Conservation (phyloP, 2,888 invertebrate genomes). For the Mythimna impura region DNA sequence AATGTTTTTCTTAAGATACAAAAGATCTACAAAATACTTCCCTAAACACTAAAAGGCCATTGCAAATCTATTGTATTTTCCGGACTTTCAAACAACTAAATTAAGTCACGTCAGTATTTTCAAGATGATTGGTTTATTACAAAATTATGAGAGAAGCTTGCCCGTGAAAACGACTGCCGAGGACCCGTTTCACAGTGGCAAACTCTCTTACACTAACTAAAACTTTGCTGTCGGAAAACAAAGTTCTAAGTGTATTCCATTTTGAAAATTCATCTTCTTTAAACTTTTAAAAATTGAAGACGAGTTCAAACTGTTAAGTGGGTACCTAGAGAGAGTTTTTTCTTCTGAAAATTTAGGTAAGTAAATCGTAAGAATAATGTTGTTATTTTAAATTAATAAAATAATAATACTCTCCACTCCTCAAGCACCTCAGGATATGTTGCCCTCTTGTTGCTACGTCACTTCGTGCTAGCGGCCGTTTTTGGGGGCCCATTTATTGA, state of each 20-base stretch:
- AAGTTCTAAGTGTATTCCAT: conserved; percentile 60
- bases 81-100: conserved; percentile 23
- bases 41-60: conserved; percentile 6
- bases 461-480: no score
- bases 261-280: conserved; percentile 61
- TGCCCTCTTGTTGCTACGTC: no score
- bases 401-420: no score
- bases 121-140: conserved; percentile 56
- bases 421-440: no score
- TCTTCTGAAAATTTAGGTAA: conserved; percentile 6
- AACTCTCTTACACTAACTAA: conserved; percentile 61
- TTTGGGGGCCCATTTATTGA: no score
- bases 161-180: conserved; percentile 5
- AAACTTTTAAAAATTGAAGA: conserved; percentile 51
- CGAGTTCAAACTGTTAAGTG: conserved; percentile 43
- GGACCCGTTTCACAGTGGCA: conserved; percentile 43
- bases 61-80: conserved; percentile 22
- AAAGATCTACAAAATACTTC: neutral
- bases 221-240: conserved; percentile 55
- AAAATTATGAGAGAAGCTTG: conserved; percentile 9
- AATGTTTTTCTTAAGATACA: neutral
- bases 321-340: conserved; percentile 14
- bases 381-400: neutral
- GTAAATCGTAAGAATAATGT: neutral
- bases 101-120: conserved; percentile 36